Percentiles rank a stretch among this genome's conserved stretches.
phyloP scores from a whole-genome alignment of 2,888 invertebrate species.

The Pachliopta kotzebuea region DNA sequence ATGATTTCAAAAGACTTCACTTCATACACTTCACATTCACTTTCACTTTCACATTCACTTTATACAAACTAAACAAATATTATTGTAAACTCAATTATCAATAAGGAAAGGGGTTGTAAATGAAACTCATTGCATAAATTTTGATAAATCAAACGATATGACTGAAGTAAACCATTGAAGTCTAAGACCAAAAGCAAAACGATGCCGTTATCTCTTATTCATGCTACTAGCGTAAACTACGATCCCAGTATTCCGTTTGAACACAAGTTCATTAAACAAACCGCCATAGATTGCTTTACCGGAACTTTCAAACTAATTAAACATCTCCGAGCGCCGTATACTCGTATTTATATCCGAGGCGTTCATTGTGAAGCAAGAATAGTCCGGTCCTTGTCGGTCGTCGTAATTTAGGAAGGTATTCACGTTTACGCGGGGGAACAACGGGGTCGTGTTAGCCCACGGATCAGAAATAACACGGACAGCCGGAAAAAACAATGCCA shows the following conservation, averaged over 20 bases:
- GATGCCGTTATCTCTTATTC: slow-evolving; percentile 1
- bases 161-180: neutral
- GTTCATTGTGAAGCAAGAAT: slow-evolving; percentile 53
- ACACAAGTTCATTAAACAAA: slow-evolving; percentile 43
- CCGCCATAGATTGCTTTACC: slow-evolving; percentile 43
- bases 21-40: no score
- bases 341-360: slow-evolving; percentile 47
- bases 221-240: slow-evolving; percentile 4
- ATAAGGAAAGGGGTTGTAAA: no score
- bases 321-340: slow-evolving; percentile 50
- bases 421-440: slow-evolving; percentile 47
- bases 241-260: slow-evolving; percentile 24
- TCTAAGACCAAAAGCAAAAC: neutral
- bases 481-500: slow-evolving; percentile 52
- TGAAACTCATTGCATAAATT: no score
- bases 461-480: slow-evolving; percentile 54
- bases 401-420: slow-evolving; percentile 54
- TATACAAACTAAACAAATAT: no score
- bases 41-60: no score
- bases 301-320: slow-evolving; percentile 58
- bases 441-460: slow-evolving; percentile 53
- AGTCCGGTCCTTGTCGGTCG: slow-evolving; percentile 47
- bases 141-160: neutral
- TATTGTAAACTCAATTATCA: no score
- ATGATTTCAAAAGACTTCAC: no score